Percentiles rank a stretch among this genome's conserved stretches.
Conservation (phyloP, 1,140 invertebrate species). For the Magallana gigas region DNA sequence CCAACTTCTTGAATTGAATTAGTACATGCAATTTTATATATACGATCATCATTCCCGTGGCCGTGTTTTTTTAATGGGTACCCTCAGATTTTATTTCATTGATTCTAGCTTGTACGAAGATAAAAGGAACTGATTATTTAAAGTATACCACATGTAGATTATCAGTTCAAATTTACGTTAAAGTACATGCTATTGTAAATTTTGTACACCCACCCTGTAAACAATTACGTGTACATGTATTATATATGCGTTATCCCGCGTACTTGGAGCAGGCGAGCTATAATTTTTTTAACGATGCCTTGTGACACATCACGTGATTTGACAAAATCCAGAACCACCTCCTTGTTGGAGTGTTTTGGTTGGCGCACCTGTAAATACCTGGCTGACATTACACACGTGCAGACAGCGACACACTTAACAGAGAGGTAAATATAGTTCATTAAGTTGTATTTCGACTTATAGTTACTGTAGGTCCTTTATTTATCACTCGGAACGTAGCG, state of each 20-base stretch:
- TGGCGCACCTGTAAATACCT: slow-evolving; percentile 25
- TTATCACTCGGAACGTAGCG: not conserved
- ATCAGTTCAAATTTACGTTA: no score
- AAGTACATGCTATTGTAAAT: no score
- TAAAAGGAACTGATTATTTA: no score
- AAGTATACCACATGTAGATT: no score
- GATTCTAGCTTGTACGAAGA: no score
- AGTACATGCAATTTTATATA: no score
- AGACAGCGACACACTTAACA: not conserved
- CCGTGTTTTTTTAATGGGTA: no score
- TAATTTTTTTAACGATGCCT: not conserved
- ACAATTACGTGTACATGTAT: no score
- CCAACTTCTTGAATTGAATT: no score
- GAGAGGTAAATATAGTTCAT: not conserved
- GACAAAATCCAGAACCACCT: not conserved
- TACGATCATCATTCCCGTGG: no score
- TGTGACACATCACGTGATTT: slow-evolving; percentile 21
- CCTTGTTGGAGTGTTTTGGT: not conserved
- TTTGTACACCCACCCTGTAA: no score
- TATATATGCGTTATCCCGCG: not conserved
- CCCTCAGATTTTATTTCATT: no score
- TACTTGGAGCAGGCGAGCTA: not conserved
- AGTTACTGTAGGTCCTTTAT: not conserved
- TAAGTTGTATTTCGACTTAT: not conserved
- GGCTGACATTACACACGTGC: not conserved